phyloP scores from a whole-genome alignment of 2,113 vertebrate genomes.

The Rana temporaria region DNA sequence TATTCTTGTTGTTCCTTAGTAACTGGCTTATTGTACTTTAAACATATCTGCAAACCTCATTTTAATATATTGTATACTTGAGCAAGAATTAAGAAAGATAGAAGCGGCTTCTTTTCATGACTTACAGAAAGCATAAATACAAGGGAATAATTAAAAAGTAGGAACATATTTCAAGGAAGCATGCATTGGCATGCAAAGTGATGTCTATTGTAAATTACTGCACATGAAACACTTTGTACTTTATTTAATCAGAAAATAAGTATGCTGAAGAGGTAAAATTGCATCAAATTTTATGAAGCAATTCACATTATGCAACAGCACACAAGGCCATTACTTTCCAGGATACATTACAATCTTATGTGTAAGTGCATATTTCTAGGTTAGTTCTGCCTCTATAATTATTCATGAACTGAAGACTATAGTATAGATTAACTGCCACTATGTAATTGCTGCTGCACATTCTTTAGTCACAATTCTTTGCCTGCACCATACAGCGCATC shows the following conservation, averaged over 20 bases:
- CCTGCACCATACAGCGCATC: neutral
- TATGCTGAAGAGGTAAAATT: constrained; percentile 48
- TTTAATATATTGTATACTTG: constrained; percentile 29
- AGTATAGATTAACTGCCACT: constrained; percentile 29
- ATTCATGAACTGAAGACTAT: constrained; percentile 34
- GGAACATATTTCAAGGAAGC: constrained; percentile 33
- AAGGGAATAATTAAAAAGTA: constrained; percentile 35
- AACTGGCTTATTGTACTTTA: constrained; percentile 15
- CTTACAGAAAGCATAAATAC: constrained; percentile 33
- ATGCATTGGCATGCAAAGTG: constrained; percentile 50
- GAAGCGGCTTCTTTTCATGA: constrained; percentile 21
- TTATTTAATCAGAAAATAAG: constrained; percentile 54
- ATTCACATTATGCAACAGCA: constrained; percentile 54
- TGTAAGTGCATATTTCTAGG: constrained; percentile 51
- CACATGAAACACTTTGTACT: constrained; percentile 43
- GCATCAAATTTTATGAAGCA: constrained; percentile 55
- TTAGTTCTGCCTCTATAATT: constrained; percentile 49
- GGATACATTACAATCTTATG: constrained; percentile 42
- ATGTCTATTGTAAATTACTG: constrained; percentile 51
- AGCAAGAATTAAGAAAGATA: constrained; percentile 12
- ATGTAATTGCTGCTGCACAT: neutral
- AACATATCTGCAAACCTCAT: constrained; percentile 24
- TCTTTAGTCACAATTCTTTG: constrained; percentile 1
- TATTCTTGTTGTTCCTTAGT: neutral
- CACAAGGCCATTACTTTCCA: constrained; percentile 48